Conservation (phyloP, 30 jellyfish, hydroid and myxozoan species). For the Turritopsis dohrnii region DNA sequence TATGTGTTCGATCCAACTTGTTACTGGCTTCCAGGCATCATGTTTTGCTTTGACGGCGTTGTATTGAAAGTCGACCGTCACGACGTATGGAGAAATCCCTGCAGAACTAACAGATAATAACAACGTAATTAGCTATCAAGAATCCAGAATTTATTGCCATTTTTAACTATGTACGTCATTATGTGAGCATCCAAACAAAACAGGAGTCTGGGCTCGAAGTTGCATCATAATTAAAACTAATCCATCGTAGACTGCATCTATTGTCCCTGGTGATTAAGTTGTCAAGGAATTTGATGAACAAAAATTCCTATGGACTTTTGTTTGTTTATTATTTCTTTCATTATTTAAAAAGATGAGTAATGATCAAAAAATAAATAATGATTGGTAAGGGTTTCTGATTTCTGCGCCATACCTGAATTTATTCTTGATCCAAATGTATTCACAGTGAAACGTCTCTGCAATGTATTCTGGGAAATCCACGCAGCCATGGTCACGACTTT, state of each 20-base stretch:
- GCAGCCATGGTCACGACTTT: conserved; percentile 22
- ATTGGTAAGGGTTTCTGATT: not conserved
- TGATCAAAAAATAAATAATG: not conserved
- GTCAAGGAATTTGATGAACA: not conserved
- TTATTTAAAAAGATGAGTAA: no score
- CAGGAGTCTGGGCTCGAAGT: no score
- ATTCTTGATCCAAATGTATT: conserved; percentile 12
- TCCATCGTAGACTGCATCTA: not conserved
- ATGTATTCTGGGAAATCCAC: conserved; percentile 1
- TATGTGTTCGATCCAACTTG: conserved; percentile 3
- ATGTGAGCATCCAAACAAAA: no score
- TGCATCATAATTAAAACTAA: no score
- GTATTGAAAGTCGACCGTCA: conserved; percentile 14
- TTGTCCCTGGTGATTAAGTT: not conserved
- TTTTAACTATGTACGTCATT: no score
- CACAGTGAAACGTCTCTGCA: not conserved
- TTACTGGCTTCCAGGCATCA: conserved; percentile 13
- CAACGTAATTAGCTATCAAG: no score
- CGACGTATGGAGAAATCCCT: conserved; percentile 4
- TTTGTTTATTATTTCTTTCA: no score
- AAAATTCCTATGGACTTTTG: not conserved
- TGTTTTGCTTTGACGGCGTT: not conserved
- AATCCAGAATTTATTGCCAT: no score
- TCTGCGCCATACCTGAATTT: conserved; percentile 15
- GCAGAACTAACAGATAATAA: not conserved